Evolutionary conservation across 2,797 vertebrate species (phyloP), one percentile per base, ranked within the genome.

Genomic region (Moxostoma hubbsi): DNA sequence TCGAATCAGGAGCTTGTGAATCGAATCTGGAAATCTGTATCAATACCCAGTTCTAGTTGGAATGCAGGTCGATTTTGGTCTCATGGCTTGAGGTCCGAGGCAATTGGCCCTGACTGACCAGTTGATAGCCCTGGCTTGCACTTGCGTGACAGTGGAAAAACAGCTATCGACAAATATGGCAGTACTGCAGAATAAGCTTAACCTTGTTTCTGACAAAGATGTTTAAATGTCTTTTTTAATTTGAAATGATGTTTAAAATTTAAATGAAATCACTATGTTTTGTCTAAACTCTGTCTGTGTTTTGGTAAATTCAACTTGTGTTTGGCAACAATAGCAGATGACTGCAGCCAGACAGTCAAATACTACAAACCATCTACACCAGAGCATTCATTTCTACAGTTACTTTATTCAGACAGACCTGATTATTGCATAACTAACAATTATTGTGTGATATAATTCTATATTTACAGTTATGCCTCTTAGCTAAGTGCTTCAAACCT

Each of bases 401-500:
- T 8, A 53, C 10, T 43, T 57, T 24, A 45, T 63, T 63, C 8
- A n/a, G 3, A 45, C 13, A 46, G 36, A n/a, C 12, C 2, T n/a
- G 18, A 7, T 51, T 36, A 11, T 16, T 59, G 13, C 58, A 7
- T 46, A 63, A 46, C 8, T 58, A 24, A 50, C 45, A 64, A 11
- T 64, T 43, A 43, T 24, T 68, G 8, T 53, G 8, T 50, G 15
- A 51, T 51, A 6, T 18, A 51, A 67, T 24, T 9, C 13, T 65
- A 4, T 79, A 15, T 55, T 64, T 36, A 71, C 90, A 99, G 98
- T 94, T 99, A 91, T 99, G 97, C 94, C 96, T 99, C 92, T 94
- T 99, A 93, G 97, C 98, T 49, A 99, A 98, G 95, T 99, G 97
- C 92, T 99, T 99, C 94, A 99, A 99, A 93, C 98, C 97, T 59